Evolutionary conservation across 2,888 invertebrate genomes (phyloP).

Genomic region (Drepana falcataria): DNA sequence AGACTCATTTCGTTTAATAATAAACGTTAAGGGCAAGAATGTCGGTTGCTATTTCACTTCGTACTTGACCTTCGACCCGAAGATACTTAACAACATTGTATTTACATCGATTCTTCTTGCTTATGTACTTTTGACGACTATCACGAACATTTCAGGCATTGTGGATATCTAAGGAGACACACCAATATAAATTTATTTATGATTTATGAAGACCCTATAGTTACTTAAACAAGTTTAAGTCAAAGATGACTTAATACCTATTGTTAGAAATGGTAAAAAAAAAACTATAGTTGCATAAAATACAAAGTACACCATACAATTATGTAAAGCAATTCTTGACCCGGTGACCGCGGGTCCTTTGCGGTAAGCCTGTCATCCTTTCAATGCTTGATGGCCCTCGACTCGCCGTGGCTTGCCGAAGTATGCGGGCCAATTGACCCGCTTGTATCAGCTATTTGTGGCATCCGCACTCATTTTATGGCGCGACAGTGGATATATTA

Average conservation of each 20-base stretch:
- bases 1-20: conserved; percentile 13
- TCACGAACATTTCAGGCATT: too few relatives aligned
- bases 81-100: background rate
- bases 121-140: background rate
- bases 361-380: conserved; percentile 44
- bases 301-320: conserved; percentile 14
- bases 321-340: conserved; percentile 30
- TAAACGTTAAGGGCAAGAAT: conserved; percentile 24
- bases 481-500: background rate
- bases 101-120: conserved; percentile 13
- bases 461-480: conserved; percentile 38
- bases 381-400: conserved; percentile 44
- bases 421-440: conserved; percentile 44
- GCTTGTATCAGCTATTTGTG: conserved; percentile 46
- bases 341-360: conserved; percentile 37
- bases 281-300: too few relatives aligned
- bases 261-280: too few relatives aligned
- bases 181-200: too few relatives aligned
- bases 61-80: conserved; percentile 16
- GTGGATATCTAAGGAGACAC: too few relatives aligned
- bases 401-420: conserved; percentile 41
- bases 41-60: conserved; percentile 17
- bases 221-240: too few relatives aligned
- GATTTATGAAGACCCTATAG: too few relatives aligned
- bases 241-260: too few relatives aligned